These are phyloP conservation scores for Papilio polyxenes DNA, from an alignment of 1,140 invertebrate species.

Conservation along the genomic window DNA sequence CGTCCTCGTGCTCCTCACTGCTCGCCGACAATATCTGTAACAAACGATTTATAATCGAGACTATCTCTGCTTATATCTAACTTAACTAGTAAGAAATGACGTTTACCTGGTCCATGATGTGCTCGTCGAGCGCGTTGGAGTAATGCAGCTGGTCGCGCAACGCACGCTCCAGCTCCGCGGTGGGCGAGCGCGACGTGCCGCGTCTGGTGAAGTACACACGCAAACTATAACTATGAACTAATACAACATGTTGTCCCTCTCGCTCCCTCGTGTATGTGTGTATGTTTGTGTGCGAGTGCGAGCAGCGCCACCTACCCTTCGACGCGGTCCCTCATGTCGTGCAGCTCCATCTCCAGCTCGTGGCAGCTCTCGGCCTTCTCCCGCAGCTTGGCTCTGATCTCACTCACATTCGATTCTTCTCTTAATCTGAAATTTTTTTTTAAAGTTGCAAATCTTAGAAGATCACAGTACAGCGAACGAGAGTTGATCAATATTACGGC, in stretches of 20 bases:
- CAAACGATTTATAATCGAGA: not conserved
- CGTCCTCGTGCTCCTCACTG: constrained; percentile 71
- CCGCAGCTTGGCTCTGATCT: constrained; percentile 63
- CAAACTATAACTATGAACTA: not conserved
- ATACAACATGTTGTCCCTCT: not conserved
- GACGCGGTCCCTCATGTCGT: constrained; percentile 62
- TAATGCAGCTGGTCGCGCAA: constrained; percentile 69
- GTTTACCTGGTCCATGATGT: constrained; percentile 69
- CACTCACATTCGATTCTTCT: constrained; percentile 64
- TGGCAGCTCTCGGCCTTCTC: constrained; percentile 67
- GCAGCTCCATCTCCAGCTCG: constrained; percentile 64
- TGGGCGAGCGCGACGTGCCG: constrained; percentile 61
- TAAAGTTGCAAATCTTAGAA: no score
- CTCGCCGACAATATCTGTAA: constrained; percentile 70
- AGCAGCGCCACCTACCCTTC: constrained; percentile 56
- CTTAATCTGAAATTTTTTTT: constrained; percentile 50
- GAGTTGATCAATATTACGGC: not conserved
- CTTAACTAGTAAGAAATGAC: not conserved
- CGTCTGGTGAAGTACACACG: constrained; percentile 39
- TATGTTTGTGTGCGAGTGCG: not conserved
- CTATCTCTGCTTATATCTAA: no score
- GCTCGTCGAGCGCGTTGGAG: constrained; percentile 67
- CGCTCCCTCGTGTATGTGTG: not conserved
- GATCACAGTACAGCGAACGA: not conserved
- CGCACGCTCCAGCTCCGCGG: constrained; percentile 70